These are phyloP conservation scores for Lymantria monacha DNA, from an alignment of 2,888 invertebrate genomes.

Conservation along the genomic window DNA sequence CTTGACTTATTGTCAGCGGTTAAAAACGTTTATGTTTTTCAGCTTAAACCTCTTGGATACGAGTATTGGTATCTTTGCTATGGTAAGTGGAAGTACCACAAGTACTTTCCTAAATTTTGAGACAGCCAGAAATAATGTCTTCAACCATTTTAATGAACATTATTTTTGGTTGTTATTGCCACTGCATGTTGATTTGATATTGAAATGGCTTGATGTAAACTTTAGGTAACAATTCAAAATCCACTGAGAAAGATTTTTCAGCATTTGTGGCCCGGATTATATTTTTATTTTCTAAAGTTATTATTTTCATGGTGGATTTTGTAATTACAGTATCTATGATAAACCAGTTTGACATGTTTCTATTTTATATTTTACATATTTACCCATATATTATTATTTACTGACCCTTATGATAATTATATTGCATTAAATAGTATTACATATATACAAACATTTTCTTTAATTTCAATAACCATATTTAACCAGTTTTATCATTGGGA, in stretches of 20 bases:
- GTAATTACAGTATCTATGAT: background rate
- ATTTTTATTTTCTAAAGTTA: background rate
- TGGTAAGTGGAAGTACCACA: slow-evolving; percentile 78
- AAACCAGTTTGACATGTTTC: background rate
- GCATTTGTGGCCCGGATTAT: background rate
- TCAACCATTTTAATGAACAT: slow-evolving; percentile 1
- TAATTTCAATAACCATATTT: slow-evolving; percentile 4
- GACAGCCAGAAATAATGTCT: slow-evolving; percentile 46
- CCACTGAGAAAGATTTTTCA: background rate
- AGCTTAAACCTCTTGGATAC: slow-evolving; percentile 77
- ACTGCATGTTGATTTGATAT: slow-evolving; percentile 37
- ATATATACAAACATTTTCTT: background rate
- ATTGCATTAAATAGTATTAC: background rate
- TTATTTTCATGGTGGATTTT: slow-evolving; percentile 18
- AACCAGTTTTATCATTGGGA: background rate
- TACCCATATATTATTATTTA: background rate
- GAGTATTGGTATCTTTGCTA: slow-evolving; percentile 71
- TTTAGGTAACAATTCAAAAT: background rate
- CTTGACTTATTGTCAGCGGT: slow-evolving; percentile 49
- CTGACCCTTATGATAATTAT: background rate
- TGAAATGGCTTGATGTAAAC: slow-evolving; percentile 36
- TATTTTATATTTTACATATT: background rate
- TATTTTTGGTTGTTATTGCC: slow-evolving; percentile 42
- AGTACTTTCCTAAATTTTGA: slow-evolving; percentile 67
- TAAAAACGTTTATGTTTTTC: slow-evolving; percentile 79